Percentiles rank a stretch among this genome's conserved stretches.
phyloP scores from a whole-genome alignment of 2,888 invertebrate species.

The Microctonus brassicae region DNA sequence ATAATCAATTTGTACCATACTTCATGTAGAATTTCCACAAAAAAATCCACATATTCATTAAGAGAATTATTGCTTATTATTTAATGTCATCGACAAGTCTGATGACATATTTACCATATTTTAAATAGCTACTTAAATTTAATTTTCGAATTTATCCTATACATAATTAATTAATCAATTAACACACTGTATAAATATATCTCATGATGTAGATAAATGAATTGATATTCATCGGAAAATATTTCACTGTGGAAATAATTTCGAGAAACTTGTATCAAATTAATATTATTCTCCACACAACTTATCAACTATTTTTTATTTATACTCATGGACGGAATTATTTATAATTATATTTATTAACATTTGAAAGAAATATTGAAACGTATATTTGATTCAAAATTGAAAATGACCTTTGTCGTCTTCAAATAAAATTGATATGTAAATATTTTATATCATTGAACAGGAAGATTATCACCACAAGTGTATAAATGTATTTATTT shows the following conservation, averaged over 20 bases:
- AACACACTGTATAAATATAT: background rate
- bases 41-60: too few species aligned
- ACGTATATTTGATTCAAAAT: background rate
- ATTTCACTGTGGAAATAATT: conserved; percentile 44
- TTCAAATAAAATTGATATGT: background rate
- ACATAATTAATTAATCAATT: too few species aligned
- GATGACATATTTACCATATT: too few species aligned
- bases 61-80: too few species aligned
- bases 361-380: too few species aligned
- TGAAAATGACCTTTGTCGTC: background rate
- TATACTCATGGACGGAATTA: conserved; percentile 22
- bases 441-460: background rate
- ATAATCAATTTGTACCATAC: too few species aligned
- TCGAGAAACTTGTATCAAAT: conserved; percentile 39
- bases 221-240: conserved; percentile 30
- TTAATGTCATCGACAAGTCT: too few species aligned
- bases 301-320: background rate
- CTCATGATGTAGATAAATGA: background rate
- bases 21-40: too few species aligned
- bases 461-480: background rate
- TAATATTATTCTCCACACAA: background rate
- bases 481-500: background rate
- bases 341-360: too few species aligned
- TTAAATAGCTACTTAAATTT: too few species aligned
- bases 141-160: too few species aligned